These are phyloP conservation scores for Phyllostomus hastatus DNA, from an alignment of 2,113 vertebrate genomes.

Conservation along the genomic window DNA sequence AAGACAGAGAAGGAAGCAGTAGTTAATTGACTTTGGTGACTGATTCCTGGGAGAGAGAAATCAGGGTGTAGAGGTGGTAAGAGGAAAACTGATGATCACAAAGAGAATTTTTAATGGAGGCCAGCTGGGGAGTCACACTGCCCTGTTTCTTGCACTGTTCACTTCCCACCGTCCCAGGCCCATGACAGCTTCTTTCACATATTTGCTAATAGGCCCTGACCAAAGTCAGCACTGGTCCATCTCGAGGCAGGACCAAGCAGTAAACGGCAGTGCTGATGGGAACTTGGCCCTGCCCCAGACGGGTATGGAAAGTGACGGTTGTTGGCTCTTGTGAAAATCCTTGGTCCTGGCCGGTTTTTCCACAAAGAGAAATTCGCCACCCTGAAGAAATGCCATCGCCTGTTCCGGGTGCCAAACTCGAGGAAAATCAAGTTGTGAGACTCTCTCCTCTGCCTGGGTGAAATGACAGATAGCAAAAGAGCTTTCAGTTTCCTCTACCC, in stretches of 20 bases:
- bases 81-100: not conserved
- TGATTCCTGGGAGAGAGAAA: not conserved
- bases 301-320: constrained; percentile 41
- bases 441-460: constrained; percentile 75
- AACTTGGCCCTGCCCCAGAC: constrained; percentile 59
- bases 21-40: not conserved
- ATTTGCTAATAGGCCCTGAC: constrained; percentile 2
- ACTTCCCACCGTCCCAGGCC: not conserved
- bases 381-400: constrained; percentile 54
- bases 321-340: constrained; percentile 63
- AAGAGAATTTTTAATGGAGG: not conserved
- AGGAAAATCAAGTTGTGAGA: constrained; percentile 76
- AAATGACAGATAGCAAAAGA: constrained; percentile 84
- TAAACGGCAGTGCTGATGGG: constrained; percentile 56
- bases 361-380: constrained; percentile 66
- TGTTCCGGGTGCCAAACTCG: constrained; percentile 56
- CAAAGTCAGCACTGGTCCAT: not conserved
- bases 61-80: not conserved
- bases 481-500: constrained; percentile 81
- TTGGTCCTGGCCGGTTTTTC: constrained; percentile 59
- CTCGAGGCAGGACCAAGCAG: not conserved
- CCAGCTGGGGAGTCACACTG: not conserved
- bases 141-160: not conserved
- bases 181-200: rapidly evolving
- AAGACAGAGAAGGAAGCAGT: not conserved